phyloP scores from a whole-genome alignment of 2,113 vertebrate species.

The Triplophysa siluroides region DNA sequence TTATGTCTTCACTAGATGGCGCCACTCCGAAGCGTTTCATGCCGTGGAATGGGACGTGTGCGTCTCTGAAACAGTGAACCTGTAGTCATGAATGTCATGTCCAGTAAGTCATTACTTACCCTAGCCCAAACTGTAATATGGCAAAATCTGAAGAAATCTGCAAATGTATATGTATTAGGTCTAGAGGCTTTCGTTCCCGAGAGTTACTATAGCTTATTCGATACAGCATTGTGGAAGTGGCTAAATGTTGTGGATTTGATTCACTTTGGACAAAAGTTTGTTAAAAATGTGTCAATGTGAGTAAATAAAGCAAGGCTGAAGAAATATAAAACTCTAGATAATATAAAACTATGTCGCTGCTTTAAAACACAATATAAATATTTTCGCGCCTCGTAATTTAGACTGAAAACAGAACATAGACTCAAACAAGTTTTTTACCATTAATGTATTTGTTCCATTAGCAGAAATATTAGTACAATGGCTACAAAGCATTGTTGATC shows the following conservation, averaged over 20 bases:
- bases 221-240: too few relatives aligned
- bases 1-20: slow-evolving; percentile 42
- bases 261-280: too few relatives aligned
- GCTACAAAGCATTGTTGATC: background rate
- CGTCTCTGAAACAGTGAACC: background rate
- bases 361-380: background rate
- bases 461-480: background rate
- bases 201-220: too few relatives aligned
- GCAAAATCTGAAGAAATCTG: background rate
- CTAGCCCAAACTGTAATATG: background rate
- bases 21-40: slow-evolving; percentile 10
- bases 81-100: slow-evolving; percentile 14
- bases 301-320: background rate
- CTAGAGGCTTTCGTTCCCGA: too few relatives aligned
- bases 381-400: too few relatives aligned
- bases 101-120: background rate
- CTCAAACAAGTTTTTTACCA: too few relatives aligned
- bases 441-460: background rate
- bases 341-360: background rate
- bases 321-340: background rate
- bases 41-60: background rate
- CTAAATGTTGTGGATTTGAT: too few relatives aligned
- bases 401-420: too few relatives aligned
- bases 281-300: background rate
- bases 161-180: background rate